A percentile compares a stretch with the other conserved stretches of the same genome.
These are phyloP conservation scores for Xanthia icteritia DNA, from an alignment of 2,888 invertebrate species.

Conservation along the genomic window DNA sequence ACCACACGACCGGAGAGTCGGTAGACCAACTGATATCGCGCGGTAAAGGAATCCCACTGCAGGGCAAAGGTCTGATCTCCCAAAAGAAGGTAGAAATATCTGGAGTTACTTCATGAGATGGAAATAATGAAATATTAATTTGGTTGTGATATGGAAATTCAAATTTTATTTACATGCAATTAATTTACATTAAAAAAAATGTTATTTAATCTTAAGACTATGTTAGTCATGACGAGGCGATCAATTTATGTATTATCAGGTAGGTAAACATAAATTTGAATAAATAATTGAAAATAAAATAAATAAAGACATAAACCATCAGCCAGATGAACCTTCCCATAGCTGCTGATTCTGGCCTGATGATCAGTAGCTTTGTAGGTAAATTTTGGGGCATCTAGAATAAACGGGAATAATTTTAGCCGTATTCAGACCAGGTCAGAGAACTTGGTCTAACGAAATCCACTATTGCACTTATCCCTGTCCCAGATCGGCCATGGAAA, in stretches of 20 bases:
- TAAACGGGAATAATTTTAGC: background rate
- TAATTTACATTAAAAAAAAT: too few species aligned
- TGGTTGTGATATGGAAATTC: background rate
- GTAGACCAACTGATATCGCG: slow-evolving; percentile 12
- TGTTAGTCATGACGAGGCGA: too few species aligned
- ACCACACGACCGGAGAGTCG: background rate
- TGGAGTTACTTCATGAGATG: background rate
- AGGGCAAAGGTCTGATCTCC: background rate
- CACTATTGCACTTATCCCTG: background rate
- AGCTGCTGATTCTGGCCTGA: too few species aligned
- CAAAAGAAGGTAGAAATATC: background rate
- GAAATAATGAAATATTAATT: background rate
- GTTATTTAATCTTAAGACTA: too few species aligned
- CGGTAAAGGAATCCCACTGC: background rate
- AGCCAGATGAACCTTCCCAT: too few species aligned
- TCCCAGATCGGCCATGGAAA: background rate
- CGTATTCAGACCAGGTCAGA: background rate
- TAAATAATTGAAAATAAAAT: too few species aligned
- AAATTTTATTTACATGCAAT: too few species aligned
- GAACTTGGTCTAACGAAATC: background rate
- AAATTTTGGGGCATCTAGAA: background rate
- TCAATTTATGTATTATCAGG: too few species aligned
- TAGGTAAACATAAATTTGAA: too few species aligned
- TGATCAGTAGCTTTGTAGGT: too few species aligned
- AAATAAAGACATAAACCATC: too few species aligned